Base-by-base conservation (phyloP, 1,140 invertebrate genomes). In the Drosophila mayri region DNA sequence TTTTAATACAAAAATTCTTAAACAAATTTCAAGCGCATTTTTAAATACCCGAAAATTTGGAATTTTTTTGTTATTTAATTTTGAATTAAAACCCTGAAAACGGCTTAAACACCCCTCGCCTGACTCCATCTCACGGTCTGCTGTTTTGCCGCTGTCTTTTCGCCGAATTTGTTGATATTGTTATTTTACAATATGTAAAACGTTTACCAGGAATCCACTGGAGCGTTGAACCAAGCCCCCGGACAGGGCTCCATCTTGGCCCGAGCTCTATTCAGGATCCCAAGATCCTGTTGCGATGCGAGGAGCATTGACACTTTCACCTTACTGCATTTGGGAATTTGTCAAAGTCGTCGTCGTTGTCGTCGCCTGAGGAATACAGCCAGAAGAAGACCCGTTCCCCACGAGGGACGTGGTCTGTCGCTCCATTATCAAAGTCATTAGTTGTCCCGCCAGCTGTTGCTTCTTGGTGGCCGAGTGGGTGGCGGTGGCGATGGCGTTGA, bases 161-260 rank as follows among this genome's bases (percentile, higher is more conserved):
- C 64, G 47, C 43, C 16, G 67, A 72, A 76, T 68, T 84, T 67
- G 38, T 40, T 67, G 68, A 65, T 64, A 81, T 85, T 84, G 75
- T 86, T 79, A 82, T 86, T 86, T 79, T 79, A 87, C 79, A 87
- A 87, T 87, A 87, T 86, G 79, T 68, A 83, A 82, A 87, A 72
- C 70, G 68, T 87, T 86, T 86, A 68, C 76, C 47, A 54, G 57
- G 65, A 87, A 79, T 82, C 65, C 57, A 37, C 54, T 46, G 40
- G 47, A 62, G 38, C 47, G 32, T 50, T 40, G 35, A 25, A 38
- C n/a, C 28, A n/a, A 16, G 22, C 18, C 50, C 49, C 30, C 30
- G n/a, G 11, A 50, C 49, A 18, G 20, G 30, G 28, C 49, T 18
- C 28, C 41, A 38, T 4, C 40, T 22, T 35, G 28, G n/a, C 49